Evolutionary conservation across 2,113 vertebrate species (phyloP), one percentile per base, ranked within the genome.

Genomic region (Mugil cephalus): DNA sequence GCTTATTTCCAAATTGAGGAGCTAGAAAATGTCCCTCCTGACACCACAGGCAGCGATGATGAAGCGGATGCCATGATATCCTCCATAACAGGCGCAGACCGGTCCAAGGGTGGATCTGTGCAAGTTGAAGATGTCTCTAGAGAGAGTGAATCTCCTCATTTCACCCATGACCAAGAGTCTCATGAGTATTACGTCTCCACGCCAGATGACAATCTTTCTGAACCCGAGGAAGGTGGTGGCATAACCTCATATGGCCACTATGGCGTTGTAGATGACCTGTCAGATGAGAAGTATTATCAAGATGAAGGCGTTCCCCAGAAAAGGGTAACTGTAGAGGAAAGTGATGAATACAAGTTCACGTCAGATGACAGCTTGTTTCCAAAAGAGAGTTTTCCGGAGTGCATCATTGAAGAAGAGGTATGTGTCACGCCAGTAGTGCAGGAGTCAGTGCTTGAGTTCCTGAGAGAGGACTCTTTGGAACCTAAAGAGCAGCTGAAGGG

Each of bases 111-210:
- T 39, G 83, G 76, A 59, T 91, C 91, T 73, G 90, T 84, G 24
- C 84, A 71, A 7, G 84, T 91, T 47, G 80, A 89, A 15, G 91
- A 93, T 4, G 59, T 82, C 51, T 85, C 80, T 9, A 89, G 60
- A 79, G 90, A 93, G 45, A 77, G 55, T 12, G 88, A 87, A 52
- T 73, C 69, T 63, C 69, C 90, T 15, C 87, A 85, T 75, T 88
- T 87, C 48, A 95, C 80, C 82, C 90, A 15, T 74, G 94, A 84
- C 65, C 88, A 92, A 48, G 96, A 97, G 80, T 93, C 94, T 15
- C 69, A 77, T 17, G 95, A 96, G 48, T 98, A 99, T 74, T 97
- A 96, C 74, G 96, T 98, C 55, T 99, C 96, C 4, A 96, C 95
- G 48, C 97, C 98, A 1, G 96, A 99, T 60, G 97, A 98, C n/a